Evolutionary conservation across 2,797 vertebrate species (phyloP).

Genomic region (Megalops cyprinoides): DNA sequence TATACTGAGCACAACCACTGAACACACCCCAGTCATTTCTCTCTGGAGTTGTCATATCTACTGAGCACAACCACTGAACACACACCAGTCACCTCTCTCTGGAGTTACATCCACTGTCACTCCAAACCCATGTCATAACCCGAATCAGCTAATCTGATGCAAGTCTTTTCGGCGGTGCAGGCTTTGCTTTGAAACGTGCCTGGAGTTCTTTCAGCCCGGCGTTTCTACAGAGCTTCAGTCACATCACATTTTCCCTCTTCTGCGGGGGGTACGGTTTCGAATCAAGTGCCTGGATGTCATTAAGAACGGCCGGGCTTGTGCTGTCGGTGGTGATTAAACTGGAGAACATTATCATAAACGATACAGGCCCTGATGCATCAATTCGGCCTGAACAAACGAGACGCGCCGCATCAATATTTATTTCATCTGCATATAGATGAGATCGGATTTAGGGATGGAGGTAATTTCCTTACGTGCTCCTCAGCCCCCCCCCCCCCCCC

Average conservation of each 20-base stretch:
- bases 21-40: not conserved
- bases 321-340: slow-evolving; percentile 36
- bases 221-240: not conserved
- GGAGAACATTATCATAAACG: slow-evolving; percentile 53
- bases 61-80: too few relatives aligned
- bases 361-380: slow-evolving; percentile 5
- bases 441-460: slow-evolving; percentile 35
- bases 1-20: too few relatives aligned
- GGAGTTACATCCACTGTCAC: too few relatives aligned
- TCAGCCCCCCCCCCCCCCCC: not conserved
- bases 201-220: too few relatives aligned
- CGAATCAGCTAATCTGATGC: too few relatives aligned
- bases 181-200: too few relatives aligned
- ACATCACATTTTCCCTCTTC: not conserved
- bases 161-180: too few relatives aligned
- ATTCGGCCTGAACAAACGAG: slow-evolving; percentile 3
- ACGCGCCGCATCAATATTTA: slow-evolving; percentile 34
- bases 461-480: too few relatives aligned
- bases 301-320: slow-evolving; percentile 45
- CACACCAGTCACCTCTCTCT: too few relatives aligned
- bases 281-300: slow-evolving; percentile 42
- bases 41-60: too few relatives aligned
- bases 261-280: not conserved
- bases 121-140: too few relatives aligned
- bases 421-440: slow-evolving; percentile 42